A percentile compares a stretch with the other conserved stretches of the same genome.
These are phyloP conservation scores for Ficedula albicollis DNA, from an alignment of 2,797 vertebrate genomes.

Conservation along the genomic window DNA sequence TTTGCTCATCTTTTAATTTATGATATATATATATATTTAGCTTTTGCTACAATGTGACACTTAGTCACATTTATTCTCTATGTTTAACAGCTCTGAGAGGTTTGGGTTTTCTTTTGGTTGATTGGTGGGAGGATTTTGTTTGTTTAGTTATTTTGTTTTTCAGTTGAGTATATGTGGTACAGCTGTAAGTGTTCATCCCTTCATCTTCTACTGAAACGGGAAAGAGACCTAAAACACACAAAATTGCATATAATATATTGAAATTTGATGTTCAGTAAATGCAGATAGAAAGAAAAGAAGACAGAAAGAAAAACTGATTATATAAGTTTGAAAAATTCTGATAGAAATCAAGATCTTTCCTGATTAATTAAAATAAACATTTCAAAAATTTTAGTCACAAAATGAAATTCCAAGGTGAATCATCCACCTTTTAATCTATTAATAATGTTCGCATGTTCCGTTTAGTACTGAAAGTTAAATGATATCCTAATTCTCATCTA, in stretches of 20 bases:
- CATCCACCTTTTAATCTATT: not conserved
- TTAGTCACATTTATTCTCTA: not conserved
- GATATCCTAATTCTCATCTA: not conserved
- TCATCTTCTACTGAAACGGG: not conserved
- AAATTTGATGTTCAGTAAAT: not conserved
- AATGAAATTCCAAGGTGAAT: not conserved
- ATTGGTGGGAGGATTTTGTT: fast-evolving
- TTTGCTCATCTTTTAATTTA: not conserved
- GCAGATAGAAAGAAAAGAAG: not conserved
- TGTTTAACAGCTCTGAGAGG: not conserved
- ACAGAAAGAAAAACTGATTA: not conserved
- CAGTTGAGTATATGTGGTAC: fast-evolving
- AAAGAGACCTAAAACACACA: not conserved
- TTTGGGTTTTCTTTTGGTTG: not conserved
- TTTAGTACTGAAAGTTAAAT: not conserved
- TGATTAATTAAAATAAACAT: not conserved
- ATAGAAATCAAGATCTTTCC: not conserved
- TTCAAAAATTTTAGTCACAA: not conserved
- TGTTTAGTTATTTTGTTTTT: not conserved
- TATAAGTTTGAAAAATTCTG: not conserved
- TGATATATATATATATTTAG: not conserved
- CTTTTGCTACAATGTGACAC: not conserved
- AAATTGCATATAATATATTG: not conserved
- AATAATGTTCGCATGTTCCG: fast-evolving
- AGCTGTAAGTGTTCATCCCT: not conserved